phyloP scores from a whole-genome alignment of 2,797 vertebrate genomes.

The Hoplostethus mediterraneus region DNA sequence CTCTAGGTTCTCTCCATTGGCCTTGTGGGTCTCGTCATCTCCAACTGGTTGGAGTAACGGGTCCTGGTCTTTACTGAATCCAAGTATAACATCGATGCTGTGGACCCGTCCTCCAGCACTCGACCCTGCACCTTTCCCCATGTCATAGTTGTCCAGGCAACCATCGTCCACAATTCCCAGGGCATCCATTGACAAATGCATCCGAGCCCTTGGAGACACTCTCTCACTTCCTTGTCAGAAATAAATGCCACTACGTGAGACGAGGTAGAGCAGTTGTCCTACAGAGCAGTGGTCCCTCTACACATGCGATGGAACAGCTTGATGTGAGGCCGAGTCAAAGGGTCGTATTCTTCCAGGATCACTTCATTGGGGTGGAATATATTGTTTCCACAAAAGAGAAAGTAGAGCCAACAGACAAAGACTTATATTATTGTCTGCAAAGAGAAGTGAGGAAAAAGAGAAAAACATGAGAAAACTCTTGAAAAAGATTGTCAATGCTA shows the following conservation, averaged over 20 bases:
- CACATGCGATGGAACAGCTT: constrained; percentile 33
- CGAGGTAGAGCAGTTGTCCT: constrained; percentile 18
- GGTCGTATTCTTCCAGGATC: constrained; percentile 33
- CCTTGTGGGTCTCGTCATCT: constrained; percentile 68
- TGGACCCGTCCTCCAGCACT: constrained; percentile 79
- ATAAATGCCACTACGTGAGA: constrained; percentile 27
- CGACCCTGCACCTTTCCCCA: constrained; percentile 82
- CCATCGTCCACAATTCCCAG: constrained; percentile 86
- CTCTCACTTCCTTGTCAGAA: constrained; percentile 37
- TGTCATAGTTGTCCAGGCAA: constrained; percentile 85
- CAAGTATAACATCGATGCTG: constrained; percentile 88
- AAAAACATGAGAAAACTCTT: neutral
- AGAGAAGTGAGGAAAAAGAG: constrained; percentile 20
- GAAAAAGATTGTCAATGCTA: neutral
- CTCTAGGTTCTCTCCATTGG: constrained; percentile 59
- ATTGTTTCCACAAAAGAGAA: constrained; percentile 33
- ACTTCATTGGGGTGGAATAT: constrained; percentile 25
- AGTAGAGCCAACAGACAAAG: constrained; percentile 21
- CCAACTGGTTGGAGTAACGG: constrained; percentile 76
- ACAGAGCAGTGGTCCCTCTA: constrained; percentile 39
- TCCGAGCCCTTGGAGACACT: constrained; percentile 70
- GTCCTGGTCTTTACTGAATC: constrained; percentile 88
- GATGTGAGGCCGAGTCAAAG: constrained; percentile 21
- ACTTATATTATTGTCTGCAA: constrained; percentile 58
- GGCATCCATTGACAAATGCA: constrained; percentile 88